Conservation (phyloP, 2,113 vertebrate species). For the Sula dactylatra region DNA sequence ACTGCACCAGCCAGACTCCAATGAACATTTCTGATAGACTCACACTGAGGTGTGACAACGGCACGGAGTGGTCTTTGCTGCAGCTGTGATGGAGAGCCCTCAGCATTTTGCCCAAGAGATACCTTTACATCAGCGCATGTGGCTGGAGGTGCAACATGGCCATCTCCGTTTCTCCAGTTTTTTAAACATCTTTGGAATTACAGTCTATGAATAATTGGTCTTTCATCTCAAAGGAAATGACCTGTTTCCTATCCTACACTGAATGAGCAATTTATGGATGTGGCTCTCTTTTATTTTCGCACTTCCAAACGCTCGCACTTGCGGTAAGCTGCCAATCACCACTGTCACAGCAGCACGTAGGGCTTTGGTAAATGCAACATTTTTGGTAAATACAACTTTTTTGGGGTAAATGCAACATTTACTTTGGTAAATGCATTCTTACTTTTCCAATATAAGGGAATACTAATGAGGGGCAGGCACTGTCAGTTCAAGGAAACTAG, state of each 20-base stretch:
- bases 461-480: neutral
- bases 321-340: neutral
- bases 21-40: neutral
- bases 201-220: neutral
- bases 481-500: neutral
- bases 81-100: neutral
- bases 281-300: neutral
- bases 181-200: neutral
- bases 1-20: neutral
- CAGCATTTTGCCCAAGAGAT: neutral
- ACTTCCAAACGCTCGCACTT: neutral
- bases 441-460: neutral
- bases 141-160: neutral
- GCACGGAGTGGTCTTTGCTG: neutral
- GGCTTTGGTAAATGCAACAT: neutral
- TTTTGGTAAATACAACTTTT: neutral
- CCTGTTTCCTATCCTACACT: neutral
- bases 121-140: neutral
- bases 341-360: neutral
- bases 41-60: fast-evolving
- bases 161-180: neutral
- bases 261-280: neutral
- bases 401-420: neutral
- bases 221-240: neutral
- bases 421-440: neutral